A percentile compares a stretch with the other conserved stretches of the same genome.
These are phyloP conservation scores for Aelia acuminata DNA, from an alignment of 2,888 invertebrate genomes.

Conservation along the genomic window DNA sequence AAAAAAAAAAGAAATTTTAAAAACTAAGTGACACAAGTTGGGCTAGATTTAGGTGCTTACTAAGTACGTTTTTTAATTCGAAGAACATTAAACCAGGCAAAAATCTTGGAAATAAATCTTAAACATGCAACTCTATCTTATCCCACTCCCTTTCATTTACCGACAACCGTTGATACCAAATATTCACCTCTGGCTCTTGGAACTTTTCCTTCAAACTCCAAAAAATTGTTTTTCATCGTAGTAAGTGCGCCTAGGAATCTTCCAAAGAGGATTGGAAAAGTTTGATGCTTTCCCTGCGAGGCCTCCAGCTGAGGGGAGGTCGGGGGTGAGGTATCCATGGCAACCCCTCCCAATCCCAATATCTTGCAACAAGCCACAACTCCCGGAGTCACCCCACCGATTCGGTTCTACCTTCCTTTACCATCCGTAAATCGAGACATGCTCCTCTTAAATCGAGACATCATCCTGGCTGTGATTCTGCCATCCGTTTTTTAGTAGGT, in stretches of 20 bases:
- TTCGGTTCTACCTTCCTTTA: neutral
- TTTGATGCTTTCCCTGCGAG: conserved; percentile 5
- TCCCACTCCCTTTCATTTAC: neutral
- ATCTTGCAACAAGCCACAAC: neutral
- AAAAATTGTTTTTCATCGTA: conserved; percentile 17
- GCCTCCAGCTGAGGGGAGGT: neutral
- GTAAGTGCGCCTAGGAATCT: conserved; percentile 16
- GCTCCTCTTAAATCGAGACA: neutral
- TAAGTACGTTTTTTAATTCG: neutral
- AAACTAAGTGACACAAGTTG: too few species aligned
- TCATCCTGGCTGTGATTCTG: neutral
- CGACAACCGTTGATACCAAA: neutral
- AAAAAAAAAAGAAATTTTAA: too few species aligned
- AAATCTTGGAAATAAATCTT: neutral
- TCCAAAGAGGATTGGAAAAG: conserved; percentile 21
- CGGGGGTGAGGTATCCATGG: conserved; percentile 2
- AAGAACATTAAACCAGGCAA: neutral
- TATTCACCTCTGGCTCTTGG: neutral
- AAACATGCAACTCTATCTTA: neutral
- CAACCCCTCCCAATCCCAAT: conserved; percentile 12
- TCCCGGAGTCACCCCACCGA: neutral
- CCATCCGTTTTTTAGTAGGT: neutral
- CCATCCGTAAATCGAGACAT: too few species aligned
- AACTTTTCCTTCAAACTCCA: neutral
- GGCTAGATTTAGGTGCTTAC: too few species aligned